These are phyloP conservation scores for Hypanus sabinus DNA, from an alignment of 2,113 vertebrate species.

Conservation along the genomic window DNA sequence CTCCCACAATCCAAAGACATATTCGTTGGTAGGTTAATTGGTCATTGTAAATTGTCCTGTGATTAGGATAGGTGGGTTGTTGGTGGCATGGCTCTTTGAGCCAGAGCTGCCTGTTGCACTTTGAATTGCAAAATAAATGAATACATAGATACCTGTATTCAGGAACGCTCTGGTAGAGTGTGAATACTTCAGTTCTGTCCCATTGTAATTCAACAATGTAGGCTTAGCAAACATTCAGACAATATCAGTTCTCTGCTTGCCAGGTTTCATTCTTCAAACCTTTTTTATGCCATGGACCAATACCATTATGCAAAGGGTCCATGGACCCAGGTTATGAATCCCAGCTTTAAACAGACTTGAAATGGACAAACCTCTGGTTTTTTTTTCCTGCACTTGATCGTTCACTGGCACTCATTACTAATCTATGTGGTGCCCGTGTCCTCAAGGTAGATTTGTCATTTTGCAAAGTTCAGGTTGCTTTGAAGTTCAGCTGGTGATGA, in stretches of 20 bases:
- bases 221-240: neutral
- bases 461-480: neutral
- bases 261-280: too few relatives aligned
- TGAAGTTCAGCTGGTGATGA: slow-evolving; percentile 17
- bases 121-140: too few relatives aligned
- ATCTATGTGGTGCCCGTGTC: neutral
- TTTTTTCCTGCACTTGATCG: neutral
- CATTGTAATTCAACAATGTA: neutral
- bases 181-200: neutral
- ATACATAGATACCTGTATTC: neutral
- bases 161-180: neutral
- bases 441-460: neutral
- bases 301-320: too few relatives aligned
- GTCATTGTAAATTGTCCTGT: too few relatives aligned
- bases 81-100: too few relatives aligned
- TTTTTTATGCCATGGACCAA: too few relatives aligned
- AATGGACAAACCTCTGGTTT: neutral
- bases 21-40: too few relatives aligned
- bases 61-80: too few relatives aligned
- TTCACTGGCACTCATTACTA: neutral
- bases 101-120: too few relatives aligned
- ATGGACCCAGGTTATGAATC: too few relatives aligned
- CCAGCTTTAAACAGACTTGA: neutral
- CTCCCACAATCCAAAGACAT: too few relatives aligned
- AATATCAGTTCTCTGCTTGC: neutral